Evolutionary conservation across 2,888 invertebrate genomes (phyloP).

Genomic region (Epinotia bilunana): DNA sequence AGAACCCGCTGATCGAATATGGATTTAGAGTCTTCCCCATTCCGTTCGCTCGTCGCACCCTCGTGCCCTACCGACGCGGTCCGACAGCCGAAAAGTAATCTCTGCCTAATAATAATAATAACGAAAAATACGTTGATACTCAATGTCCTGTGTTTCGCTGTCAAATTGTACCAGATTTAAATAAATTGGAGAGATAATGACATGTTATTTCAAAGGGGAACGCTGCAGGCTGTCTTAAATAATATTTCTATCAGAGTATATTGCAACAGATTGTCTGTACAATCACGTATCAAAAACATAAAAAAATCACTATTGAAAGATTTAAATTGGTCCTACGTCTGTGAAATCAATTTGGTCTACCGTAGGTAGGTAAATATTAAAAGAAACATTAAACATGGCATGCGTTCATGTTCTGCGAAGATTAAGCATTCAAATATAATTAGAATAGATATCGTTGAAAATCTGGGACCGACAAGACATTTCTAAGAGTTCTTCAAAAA

Average conservation of each 20-base stretch:
- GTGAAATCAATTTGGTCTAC: not conserved
- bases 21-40: slow-evolving; percentile 80
- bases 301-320: not conserved
- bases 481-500: slow-evolving; percentile 38
- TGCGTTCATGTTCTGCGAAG: not conserved
- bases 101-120: slow-evolving; percentile 61
- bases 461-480: slow-evolving; percentile 33
- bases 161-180: slow-evolving; percentile 3
- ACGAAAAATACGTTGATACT: slow-evolving; percentile 22
- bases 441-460: slow-evolving; percentile 29
- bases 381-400: not conserved
- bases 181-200: not conserved
- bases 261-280: too few species aligned
- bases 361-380: not conserved
- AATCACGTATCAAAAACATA: not conserved
- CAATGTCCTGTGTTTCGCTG: not conserved
- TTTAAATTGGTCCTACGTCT: not conserved
- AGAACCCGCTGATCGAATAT: slow-evolving; percentile 83
- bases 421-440: slow-evolving; percentile 23
- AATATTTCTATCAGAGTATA: too few species aligned
- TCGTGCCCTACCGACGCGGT: slow-evolving; percentile 71
- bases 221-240: too few species aligned
- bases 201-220: too few species aligned
- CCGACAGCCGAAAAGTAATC: slow-evolving; percentile 82
- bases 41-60: slow-evolving; percentile 71